Base-by-base conservation (phyloP, 2,888 invertebrate species). In the Drosophila pegasa region DNA sequence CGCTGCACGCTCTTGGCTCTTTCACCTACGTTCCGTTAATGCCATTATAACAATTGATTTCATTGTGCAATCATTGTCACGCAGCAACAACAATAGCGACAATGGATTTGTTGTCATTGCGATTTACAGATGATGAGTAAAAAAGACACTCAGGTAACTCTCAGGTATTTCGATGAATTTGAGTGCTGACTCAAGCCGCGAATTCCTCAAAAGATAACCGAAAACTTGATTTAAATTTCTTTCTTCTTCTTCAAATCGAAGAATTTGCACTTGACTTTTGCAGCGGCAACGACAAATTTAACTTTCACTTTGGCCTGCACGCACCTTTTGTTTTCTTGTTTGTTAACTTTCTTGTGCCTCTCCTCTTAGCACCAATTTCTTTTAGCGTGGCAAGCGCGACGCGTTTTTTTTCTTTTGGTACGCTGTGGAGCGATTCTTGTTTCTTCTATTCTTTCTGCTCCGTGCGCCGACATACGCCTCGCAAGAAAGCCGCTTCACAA, bases 11-110 rank as follows among this genome's bases (percentile, higher is more conserved):
- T 71, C 75, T 71, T 41, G 76, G 72, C 67, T 62, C 47, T 71
- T 76, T 68, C 61, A 75, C 63, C 65, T 71, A 77, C 71, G 74
- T 68, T 75, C 71, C 82, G 80, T 80, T 86, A 88, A 86, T 86
- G 80, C 73, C 87, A 86, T 86, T 86, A 86, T 80, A 86, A 80
- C 88, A 86, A 88, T 86, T 86, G 88, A 88, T 85, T 85, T 71
- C 75, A 85, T 85, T 87, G 83, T 85, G 83, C 76, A 85, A 82
- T 87, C 80, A 80, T 84, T 87, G 85, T 79, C 87, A 84, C 62
- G 78, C 85, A 80, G 71, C 63, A 47, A 41, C 61, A 66, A 27
- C 56, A 61, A 59, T 50, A 54, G 33, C 54, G 62, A 77, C 68
- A 86, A 75, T 66, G 70, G 18, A 73, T 65, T 60, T 65, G 55